Percentiles rank a stretch among this genome's conserved stretches.
phyloP scores from a whole-genome alignment of 2,888 invertebrate genomes.

The Melieria crassipennis region DNA sequence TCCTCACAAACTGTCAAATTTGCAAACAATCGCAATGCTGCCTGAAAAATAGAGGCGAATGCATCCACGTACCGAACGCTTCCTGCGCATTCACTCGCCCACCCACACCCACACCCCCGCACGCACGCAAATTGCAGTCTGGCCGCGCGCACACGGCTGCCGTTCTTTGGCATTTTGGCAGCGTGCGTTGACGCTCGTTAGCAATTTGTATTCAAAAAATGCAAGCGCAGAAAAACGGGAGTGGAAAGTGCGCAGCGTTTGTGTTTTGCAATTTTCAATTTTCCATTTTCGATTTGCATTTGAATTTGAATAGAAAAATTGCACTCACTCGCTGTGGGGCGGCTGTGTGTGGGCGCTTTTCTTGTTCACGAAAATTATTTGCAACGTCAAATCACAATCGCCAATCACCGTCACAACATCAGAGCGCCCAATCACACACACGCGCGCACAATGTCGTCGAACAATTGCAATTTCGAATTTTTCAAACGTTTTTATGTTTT shows the following conservation, averaged over 20 bases:
- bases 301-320: conserved; percentile 37
- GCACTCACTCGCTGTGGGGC: conserved; percentile 11
- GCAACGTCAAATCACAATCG: conserved; percentile 29
- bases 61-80: conserved; percentile 21
- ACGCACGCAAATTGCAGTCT: neutral
- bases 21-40: conserved; percentile 24
- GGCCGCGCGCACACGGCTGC: too few relatives aligned
- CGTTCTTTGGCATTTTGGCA: conserved; percentile 14
- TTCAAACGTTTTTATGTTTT: conserved; percentile 2
- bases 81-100: conserved; percentile 19
- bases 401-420: conserved; percentile 30
- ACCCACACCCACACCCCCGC: neutral
- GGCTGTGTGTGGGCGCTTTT: conserved; percentile 16
- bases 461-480: conserved; percentile 22
- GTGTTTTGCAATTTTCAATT: conserved; percentile 27
- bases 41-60: conserved; percentile 18
- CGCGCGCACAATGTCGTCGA: neutral
- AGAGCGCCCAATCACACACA: conserved; percentile 7
- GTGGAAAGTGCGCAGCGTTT: neutral
- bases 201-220: neutral
- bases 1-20: conserved; percentile 10
- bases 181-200: conserved; percentile 18
- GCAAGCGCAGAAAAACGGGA: neutral
- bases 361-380: conserved; percentile 26
- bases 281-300: conserved; percentile 37